Percentiles rank a stretch among this genome's conserved stretches.
phyloP scores from a whole-genome alignment of 2,113 vertebrate species.

The Cryptotis parvus region DNA sequence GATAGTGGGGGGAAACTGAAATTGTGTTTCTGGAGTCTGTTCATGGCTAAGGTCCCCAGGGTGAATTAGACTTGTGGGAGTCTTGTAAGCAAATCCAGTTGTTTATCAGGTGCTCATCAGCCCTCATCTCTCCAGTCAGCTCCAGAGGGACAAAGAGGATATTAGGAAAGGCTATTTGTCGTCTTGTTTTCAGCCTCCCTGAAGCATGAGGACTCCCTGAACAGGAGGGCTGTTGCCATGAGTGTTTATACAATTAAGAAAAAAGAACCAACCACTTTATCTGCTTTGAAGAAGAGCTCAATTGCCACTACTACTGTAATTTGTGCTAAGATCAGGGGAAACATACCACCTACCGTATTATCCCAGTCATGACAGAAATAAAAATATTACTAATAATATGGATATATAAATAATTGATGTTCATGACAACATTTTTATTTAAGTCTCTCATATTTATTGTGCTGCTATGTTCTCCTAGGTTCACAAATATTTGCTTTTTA shows the following conservation, averaged over 20 bases:
- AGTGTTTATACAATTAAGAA: neutral
- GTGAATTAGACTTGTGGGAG: neutral
- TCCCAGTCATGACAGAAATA: neutral
- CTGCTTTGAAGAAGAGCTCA: neutral
- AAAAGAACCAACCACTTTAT: neutral
- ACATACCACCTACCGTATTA: too few relatives aligned
- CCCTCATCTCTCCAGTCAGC: neutral
- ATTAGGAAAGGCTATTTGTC: neutral
- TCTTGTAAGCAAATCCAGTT: neutral
- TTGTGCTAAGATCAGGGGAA: neutral
- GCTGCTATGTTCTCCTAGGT: too few relatives aligned
- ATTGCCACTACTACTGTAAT: neutral
- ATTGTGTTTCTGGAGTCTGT: neutral
- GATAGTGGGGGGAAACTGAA: neutral
- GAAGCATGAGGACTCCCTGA: too few relatives aligned
- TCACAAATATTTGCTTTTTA: too few relatives aligned
- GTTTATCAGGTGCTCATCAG: neutral
- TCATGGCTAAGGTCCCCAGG: neutral
- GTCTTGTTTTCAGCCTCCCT: neutral
- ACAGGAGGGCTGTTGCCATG: neutral
- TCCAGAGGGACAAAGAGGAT: neutral
- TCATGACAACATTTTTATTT: neutral
- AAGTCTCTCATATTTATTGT: neutral
- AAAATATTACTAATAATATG: neutral
- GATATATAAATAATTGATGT: neutral